These are phyloP conservation scores for Polypedilum pembai DNA, from an alignment of 1,140 invertebrate species.

Conservation along the genomic window DNA sequence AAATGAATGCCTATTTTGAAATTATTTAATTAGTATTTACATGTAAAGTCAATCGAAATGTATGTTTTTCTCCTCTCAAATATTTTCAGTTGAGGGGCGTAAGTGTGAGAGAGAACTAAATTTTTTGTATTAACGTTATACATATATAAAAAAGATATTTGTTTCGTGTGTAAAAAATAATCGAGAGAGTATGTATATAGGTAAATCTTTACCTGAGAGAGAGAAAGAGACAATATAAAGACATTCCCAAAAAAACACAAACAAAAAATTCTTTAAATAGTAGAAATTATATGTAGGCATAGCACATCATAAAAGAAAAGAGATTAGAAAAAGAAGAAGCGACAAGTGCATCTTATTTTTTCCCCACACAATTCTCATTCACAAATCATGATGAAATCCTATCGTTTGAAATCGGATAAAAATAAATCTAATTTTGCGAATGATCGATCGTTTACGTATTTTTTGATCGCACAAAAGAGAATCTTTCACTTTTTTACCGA, in stretches of 20 bases:
- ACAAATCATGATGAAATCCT: neutral
- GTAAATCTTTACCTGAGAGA: neutral
- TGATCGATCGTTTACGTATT: too few species aligned
- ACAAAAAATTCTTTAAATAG: neutral
- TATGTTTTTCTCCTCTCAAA: neutral
- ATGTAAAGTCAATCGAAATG: neutral
- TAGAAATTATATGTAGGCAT: too few species aligned
- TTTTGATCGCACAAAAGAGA: too few species aligned
- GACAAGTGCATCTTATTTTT: conserved; percentile 6
- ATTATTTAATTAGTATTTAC: neutral
- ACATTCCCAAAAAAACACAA: neutral
- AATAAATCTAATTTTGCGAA: neutral
- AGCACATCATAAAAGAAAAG: neutral
- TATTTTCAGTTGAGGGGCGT: conserved; percentile 14
- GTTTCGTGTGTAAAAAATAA: neutral
- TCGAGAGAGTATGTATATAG: neutral
- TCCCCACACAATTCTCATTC: neutral
- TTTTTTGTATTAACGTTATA: neutral
- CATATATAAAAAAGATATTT: neutral
- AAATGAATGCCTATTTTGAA: too few species aligned
- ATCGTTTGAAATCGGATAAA: neutral
- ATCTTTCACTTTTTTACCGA: too few species aligned
- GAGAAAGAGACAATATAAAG: neutral
- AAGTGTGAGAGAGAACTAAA: neutral
- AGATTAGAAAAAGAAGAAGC: neutral